A percentile compares a stretch with the other conserved stretches of the same genome.
These are phyloP conservation scores for Chamaea fasciata DNA, from an alignment of 2,113 vertebrate species.

Conservation along the genomic window DNA sequence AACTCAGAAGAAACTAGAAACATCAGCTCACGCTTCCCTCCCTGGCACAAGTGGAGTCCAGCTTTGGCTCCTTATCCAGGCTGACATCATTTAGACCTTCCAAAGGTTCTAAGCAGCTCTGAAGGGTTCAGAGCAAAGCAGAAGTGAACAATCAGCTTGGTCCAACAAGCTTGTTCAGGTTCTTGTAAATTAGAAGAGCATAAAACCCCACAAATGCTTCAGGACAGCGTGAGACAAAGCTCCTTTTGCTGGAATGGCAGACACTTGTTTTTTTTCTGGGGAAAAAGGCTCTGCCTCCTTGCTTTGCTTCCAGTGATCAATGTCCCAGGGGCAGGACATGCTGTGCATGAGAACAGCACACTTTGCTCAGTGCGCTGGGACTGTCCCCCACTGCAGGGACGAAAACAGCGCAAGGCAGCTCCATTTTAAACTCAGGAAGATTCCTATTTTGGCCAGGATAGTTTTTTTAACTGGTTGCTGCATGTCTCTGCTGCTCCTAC, in stretches of 20 bases:
- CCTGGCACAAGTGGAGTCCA: not conserved
- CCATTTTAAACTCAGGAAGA: not conserved
- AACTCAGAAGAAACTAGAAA: no score
- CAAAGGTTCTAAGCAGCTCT: not conserved
- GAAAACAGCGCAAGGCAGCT: not conserved
- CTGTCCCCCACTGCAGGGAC: not conserved
- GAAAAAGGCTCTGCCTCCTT: not conserved
- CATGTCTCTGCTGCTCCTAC: not conserved
- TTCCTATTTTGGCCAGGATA: not conserved
- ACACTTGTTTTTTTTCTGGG: not conserved
- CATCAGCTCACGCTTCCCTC: not conserved
- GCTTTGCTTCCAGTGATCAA: not conserved
- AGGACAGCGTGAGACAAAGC: not conserved
- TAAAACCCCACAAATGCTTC: fast-evolving
- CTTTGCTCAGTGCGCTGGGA: fast-evolving
- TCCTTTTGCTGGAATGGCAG: not conserved
- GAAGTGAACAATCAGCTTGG: not conserved
- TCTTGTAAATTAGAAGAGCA: not conserved
- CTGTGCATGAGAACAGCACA: not conserved
- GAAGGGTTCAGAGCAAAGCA: not conserved
- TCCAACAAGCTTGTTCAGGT: not conserved
- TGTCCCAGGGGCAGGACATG: not conserved
- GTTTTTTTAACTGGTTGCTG: not conserved
- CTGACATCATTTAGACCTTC: not conserved
- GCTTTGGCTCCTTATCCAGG: not conserved